Base-by-base conservation (phyloP, 2,113 vertebrate species). In the Acrocephalus kingi region DNA sequence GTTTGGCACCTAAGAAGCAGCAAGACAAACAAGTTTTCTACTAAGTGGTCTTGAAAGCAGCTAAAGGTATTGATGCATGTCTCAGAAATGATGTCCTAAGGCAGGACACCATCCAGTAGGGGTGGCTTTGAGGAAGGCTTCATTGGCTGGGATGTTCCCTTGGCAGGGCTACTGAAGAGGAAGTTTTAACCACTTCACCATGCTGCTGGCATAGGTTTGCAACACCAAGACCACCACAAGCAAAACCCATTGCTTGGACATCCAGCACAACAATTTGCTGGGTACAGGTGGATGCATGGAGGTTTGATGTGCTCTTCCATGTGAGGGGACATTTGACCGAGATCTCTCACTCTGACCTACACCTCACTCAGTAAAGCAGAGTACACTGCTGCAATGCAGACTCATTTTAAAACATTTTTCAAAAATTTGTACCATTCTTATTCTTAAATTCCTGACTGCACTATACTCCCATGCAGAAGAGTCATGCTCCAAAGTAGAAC, bases 161-260 rank as follows among this genome's bases (percentile, higher is more conserved):
- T 67, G 35, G 52, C 16, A 67, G 28, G 37, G 19, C 41, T 75
- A n/a, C n/a, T 43, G 16, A 82, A 55, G 27, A n/a, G 11, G 6
- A 81, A 30, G 37, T 22, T 92, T 74, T 43, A 77, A 49, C 9
- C 39, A 10, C 46, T 61, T 49, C 30, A 24, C 15, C 33, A 1
- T 10, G 15, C 71, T 71, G 33, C 39, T 31, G 9, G 51, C n/a
- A 55, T 7, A 59, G 13, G 22, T 52, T 91, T 51, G 54, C n/a
- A 49, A 33, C 1, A 0, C 14, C 11, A 66, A 77, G 30, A 78
- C 9, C 45, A n/a, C 39, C 24, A 48, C 0, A 0, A 84, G 39
- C 49, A 82, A 87, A 87, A 63, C 12, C 5, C 1, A 1, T 35
- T 0, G 0, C 45, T 31, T 59, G 54, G 45, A 21, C 24, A 64